Base-by-base conservation (phyloP, 2,113 vertebrate genomes). In the Salvelinus fontinalis region DNA sequence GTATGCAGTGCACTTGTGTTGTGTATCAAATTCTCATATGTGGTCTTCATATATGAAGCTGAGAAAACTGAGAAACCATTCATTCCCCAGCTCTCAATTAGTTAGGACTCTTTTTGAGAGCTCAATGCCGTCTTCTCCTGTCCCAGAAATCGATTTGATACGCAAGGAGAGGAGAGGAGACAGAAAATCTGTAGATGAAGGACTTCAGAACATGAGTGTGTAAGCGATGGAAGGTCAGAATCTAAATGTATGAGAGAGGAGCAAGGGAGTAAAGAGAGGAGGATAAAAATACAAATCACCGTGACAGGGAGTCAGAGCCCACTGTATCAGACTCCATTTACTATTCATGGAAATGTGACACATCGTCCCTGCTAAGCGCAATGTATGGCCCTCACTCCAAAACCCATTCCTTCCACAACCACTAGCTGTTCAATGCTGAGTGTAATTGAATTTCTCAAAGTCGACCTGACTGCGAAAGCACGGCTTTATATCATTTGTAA, bases 331-430 rank as follows among this genome's bases (percentile, higher is more conserved):
- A 80, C 77, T 82, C 70, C 85, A 83, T 88, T 88, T 87, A 79
- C 83, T 86, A 86, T 89, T 90, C 81, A 86, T 87, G 78, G 77
- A 64, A 84, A 81, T 85, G 84, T 89, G 87, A 86, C 88, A 87
- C 82, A 83, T 81, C 80, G 51, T 54, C 12, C 51, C 51, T 16
- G 51, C 84, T 73, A 64, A 57, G 67, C 62, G 81, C 78, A 73
- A 78, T 85, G 72, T 83, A 88, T 79, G 83, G 70, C 66, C 76
- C 79, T 87, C 84, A 68, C 75, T 85, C 75, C 51, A 67, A 82
- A 81, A 73, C 44, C 75, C 70, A 70, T 82, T 81, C 83, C 39
- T 11, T 77, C 86, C 74, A 80, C 78, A 78, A 81, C 81, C 77
- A 48, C 79, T 73, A 80, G 73, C 80, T 80, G 81, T 83, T 89